These are phyloP conservation scores for Brachyalestes nurse DNA, from an alignment of 2,797 vertebrate genomes.

Conservation along the genomic window DNA sequence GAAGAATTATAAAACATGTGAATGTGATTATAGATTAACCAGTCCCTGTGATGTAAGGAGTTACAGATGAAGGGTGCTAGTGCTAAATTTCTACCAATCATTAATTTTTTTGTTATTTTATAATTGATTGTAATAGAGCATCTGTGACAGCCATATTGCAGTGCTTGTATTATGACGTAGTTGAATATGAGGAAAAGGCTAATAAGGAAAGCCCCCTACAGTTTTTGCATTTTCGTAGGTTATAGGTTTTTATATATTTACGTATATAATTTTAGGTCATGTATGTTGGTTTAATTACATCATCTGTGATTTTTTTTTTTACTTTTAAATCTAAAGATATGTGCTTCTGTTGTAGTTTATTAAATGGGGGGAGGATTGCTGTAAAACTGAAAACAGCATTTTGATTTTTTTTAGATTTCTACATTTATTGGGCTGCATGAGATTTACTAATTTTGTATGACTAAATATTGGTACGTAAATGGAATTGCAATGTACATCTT, in stretches of 20 bases:
- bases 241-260: background rate
- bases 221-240: background rate
- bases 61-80: background rate
- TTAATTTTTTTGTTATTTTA: background rate
- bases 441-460: background rate
- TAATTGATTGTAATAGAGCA: too few species aligned
- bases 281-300: background rate
- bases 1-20: background rate
- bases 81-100: background rate
- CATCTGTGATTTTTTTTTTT: background rate
- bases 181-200: background rate
- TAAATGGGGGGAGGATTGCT: background rate
- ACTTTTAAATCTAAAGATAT: background rate
- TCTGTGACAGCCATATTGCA: too few species aligned
- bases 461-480: background rate
- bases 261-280: background rate
- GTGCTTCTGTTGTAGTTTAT: conserved; percentile 2
- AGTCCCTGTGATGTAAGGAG: background rate
- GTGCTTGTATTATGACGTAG: too few species aligned
- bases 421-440: background rate
- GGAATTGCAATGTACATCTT: too few species aligned
- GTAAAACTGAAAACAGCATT: conserved; percentile 14
- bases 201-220: background rate
- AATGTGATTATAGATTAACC: background rate
- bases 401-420: background rate